Evolutionary conservation across 2,113 vertebrate species (phyloP).

Genomic region (Thymallus thymallus): DNA sequence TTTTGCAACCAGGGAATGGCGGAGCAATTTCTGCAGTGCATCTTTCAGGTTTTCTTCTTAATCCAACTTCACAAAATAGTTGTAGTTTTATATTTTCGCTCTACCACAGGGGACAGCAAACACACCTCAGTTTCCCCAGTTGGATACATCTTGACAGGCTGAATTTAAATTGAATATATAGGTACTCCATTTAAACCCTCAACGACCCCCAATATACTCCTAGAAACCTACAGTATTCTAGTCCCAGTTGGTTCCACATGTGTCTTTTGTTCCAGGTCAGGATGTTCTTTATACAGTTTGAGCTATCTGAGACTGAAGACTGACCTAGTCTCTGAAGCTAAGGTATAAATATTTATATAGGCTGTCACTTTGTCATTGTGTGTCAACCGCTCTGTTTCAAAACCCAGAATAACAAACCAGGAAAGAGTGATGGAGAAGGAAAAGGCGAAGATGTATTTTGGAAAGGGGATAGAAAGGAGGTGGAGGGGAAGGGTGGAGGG

Average conservation of each 20-base stretch:
- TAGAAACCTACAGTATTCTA: conserved; percentile 16
- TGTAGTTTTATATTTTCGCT: conserved; percentile 32
- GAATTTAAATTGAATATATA: conserved; percentile 42
- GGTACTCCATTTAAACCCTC: conserved; percentile 33
- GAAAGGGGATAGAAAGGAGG: conserved; percentile 14
- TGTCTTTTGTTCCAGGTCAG: conserved; percentile 42
- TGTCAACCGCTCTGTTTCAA: conserved; percentile 52
- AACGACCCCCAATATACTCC: conserved; percentile 47
- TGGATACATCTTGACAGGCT: background rate
- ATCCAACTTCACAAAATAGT: conserved; percentile 43
- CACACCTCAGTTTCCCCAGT: no score
- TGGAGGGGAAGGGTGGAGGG: conserved; percentile 23
- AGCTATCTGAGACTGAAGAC: conserved; percentile 41
- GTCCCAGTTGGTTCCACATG: conserved; percentile 60
- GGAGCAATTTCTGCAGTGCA: conserved; percentile 1
- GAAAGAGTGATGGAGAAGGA: conserved; percentile 43
- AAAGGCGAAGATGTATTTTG: conserved; percentile 52
- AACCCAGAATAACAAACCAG: conserved; percentile 47
- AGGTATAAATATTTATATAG: conserved; percentile 65
- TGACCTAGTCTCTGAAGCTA: conserved; percentile 47
- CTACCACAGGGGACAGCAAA: conserved; percentile 28
- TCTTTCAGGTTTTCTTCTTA: conserved; percentile 21
- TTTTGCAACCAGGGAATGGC: no score
- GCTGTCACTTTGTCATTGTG: conserved; percentile 61
- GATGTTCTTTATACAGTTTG: conserved; percentile 27